Evolutionary conservation across 2,888 invertebrate genomes (phyloP).

Genomic region (Lycaena phlaeas): DNA sequence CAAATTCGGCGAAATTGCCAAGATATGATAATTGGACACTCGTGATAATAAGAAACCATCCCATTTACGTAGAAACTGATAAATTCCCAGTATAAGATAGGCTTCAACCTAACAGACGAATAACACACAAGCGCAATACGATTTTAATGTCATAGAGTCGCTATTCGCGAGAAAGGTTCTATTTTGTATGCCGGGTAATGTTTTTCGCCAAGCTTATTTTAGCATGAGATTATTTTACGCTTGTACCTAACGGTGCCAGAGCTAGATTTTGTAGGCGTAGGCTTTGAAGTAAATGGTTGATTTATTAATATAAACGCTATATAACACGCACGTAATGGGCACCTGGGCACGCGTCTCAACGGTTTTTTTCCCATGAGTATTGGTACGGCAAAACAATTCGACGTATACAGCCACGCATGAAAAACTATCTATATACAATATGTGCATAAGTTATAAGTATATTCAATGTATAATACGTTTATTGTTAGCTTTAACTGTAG

Average conservation of each 20-base stretch:
- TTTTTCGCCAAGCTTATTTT: not conserved
- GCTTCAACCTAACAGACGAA: not conserved
- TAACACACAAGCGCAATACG: not conserved
- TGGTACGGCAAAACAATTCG: too few species aligned
- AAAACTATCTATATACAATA: too few species aligned
- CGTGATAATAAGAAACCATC: not conserved
- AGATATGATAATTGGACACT: not conserved
- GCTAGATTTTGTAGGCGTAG: conserved; percentile 7
- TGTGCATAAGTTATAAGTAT: too few species aligned
- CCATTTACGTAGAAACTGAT: not conserved
- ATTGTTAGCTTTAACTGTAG: too few species aligned
- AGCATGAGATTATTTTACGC: conserved; percentile 6
- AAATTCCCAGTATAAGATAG: conserved; percentile 3
- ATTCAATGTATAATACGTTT: too few species aligned
- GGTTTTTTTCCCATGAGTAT: too few species aligned
- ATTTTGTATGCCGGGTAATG: not conserved
- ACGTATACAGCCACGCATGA: too few species aligned
- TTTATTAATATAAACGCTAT: too few species aligned
- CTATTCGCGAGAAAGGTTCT: conserved; percentile 1
- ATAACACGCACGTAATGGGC: too few species aligned
- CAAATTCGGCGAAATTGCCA: too few species aligned
- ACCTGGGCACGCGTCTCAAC: too few species aligned
- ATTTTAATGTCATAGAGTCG: not conserved
- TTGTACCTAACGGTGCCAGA: too few species aligned
- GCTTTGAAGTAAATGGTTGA: not conserved